These are phyloP conservation scores for Coboldia fuscipes DNA, from an alignment of 1,140 invertebrate genomes.

Conservation along the genomic window DNA sequence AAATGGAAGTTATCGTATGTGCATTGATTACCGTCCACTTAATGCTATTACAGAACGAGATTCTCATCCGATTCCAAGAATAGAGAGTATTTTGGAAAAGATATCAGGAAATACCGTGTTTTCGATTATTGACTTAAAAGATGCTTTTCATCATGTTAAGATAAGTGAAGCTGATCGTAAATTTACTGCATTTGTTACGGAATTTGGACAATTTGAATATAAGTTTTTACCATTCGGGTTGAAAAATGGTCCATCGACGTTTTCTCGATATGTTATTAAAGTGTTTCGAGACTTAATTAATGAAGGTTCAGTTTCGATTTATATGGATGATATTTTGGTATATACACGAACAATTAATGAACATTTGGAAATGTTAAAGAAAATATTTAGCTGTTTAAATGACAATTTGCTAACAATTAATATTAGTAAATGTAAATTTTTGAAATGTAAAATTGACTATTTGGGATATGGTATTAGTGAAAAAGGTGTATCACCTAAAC, in stretches of 20 bases:
- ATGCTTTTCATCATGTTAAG: conserved; percentile 10
- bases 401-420: no score
- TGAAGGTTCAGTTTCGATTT: no score
- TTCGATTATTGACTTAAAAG: conserved; percentile 7
- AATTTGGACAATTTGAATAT: conserved; percentile 16
- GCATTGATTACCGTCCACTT: conserved; percentile 16
- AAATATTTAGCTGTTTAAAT: no score
- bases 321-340: no score
- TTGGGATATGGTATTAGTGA: no score
- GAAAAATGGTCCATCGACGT: conserved; percentile 6
- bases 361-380: no score
- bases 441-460: no score
- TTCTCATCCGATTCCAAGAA: conserved; percentile 17
- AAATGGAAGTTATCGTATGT: conserved; percentile 8
- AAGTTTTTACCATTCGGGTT: conserved; percentile 12
- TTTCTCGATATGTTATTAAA: conserved; percentile 19
- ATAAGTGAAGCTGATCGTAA: conserved; percentile 9
- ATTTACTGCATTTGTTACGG: conserved; percentile 14
- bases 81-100: conserved; percentile 18
- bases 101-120: conserved; percentile 9
- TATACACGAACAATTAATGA: no score
- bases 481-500: no score
- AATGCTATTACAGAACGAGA: conserved; percentile 5
- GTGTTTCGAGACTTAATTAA: no score
- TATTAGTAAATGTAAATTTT: no score